Base-by-base conservation (phyloP, 2,888 invertebrate genomes). In the Ormia ochracea region DNA sequence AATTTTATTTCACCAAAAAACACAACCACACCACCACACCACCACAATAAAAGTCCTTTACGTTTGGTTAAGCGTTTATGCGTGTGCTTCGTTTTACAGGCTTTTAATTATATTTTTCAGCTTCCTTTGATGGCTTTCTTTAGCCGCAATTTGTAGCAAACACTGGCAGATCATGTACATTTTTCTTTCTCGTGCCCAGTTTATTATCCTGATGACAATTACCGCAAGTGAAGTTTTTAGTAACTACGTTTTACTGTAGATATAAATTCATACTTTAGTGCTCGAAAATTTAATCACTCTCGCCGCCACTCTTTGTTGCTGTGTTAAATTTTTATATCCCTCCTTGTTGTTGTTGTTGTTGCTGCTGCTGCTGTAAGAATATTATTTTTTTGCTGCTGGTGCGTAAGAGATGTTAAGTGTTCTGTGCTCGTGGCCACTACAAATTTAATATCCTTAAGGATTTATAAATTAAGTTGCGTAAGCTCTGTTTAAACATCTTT, bases 41-140 rank as follows among this genome's bases (percentile, higher is more conserved):
- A 14, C 19, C 48, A 50, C 19, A 38, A 14, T 52, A n/a, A n/a
- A n/a, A n/a, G n/a, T n/a, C 59, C 21, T 58, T 52, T 43, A 69
- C 52, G 69, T 69, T 48, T 48, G 14, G 43, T 26, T 10, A 26
- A 43, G 19, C 6, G 45, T 41, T 31, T 56, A 4, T 59, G 54
- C 5, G 48, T 33, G 31, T 43, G 41, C 33, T 28, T 63, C 58
- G 14, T 80, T 76, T 80, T 68, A 80, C 72, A 73, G 58, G 38
- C 61, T 80, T 76, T 76, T 80, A 76, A 80, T 76, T 80, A 80
- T 65, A 58, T 76, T 76, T n/a, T 76, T 72, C 61, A 61, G 72
- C 66, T 75, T 75, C 7, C 38, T 59, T 17, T 48, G 21, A 4
- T 36, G 23, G 14, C 17, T 52, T 41, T 7, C 23, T 41, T 10